phyloP scores from a whole-genome alignment of 2,113 vertebrate genomes.

The Myanophis thanlyinensis region DNA sequence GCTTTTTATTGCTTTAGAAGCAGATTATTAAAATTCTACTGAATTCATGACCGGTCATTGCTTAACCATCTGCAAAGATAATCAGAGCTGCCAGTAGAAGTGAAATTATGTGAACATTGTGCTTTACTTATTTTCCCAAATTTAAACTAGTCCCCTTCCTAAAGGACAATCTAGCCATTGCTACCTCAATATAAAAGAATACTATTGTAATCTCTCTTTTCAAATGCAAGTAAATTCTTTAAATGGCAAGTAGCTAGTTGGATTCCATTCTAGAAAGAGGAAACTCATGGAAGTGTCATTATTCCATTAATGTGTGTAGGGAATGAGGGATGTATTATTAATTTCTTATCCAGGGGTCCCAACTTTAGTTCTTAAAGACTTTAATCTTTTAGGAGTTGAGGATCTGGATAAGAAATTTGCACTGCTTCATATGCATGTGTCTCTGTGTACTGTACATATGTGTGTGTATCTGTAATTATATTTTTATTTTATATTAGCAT shows the following conservation, averaged over 20 bases:
- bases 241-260: not conserved
- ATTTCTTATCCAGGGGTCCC: not conserved
- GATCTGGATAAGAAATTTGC: conserved; percentile 38
- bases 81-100: not conserved
- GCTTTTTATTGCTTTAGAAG: not conserved
- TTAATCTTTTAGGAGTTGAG: conserved; percentile 38
- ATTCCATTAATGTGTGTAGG: not conserved
- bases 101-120: not conserved
- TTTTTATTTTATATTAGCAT: conserved; percentile 23
- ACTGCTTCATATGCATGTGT: not conserved
- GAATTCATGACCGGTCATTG: not conserved
- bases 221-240: not conserved
- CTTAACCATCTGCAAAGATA: not conserved
- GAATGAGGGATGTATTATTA: not conserved
- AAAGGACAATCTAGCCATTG: not conserved
- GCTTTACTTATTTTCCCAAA: not conserved
- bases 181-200: not conserved
- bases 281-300: not conserved
- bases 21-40: not conserved
- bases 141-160: not conserved
- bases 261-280: not conserved
- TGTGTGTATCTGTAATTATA: not conserved
- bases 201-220: not conserved
- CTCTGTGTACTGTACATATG: not conserved
- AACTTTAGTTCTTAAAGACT: not conserved